Percentiles rank a stretch among this genome's conserved stretches.
phyloP scores from a whole-genome alignment of 1,140 invertebrate species.

The Orchestia grillus region DNA sequence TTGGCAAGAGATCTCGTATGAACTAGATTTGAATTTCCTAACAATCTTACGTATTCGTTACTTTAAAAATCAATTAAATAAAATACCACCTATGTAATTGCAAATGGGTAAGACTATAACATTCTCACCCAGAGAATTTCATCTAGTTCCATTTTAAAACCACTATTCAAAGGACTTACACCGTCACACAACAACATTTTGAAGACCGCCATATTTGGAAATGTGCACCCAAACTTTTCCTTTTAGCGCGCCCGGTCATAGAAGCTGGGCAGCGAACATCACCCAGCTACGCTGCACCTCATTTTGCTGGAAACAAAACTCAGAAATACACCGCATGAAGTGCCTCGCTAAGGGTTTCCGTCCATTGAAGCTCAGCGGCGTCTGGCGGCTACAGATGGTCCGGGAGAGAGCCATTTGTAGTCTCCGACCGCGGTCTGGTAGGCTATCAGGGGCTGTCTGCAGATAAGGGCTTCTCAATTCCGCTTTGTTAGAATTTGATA shows the following conservation, averaged over 20 bases:
- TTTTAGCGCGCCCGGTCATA: neutral
- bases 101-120: too few species aligned
- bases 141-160: neutral
- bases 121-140: neutral
- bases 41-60: too few species aligned
- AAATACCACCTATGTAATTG: too few species aligned
- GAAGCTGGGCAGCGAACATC: neutral
- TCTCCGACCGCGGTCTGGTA: neutral
- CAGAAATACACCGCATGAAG: conserved; percentile 7
- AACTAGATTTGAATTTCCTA: too few species aligned
- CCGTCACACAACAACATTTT: neutral
- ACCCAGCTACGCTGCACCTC: neutral
- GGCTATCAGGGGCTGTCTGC: conserved; percentile 20
- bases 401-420: conserved; percentile 26
- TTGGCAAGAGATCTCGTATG: too few species aligned
- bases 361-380: neutral
- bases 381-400: neutral
- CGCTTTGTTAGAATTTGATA: conserved; percentile 25
- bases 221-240: neutral
- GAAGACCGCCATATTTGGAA: neutral
- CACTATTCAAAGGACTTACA: neutral
- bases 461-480: conserved; percentile 12
- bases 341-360: conserved; percentile 4
- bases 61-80: too few species aligned
- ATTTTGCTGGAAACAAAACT: neutral